These are phyloP conservation scores for Oplegnathus fasciatus DNA, from an alignment of 2,113 vertebrate genomes.

Conservation along the genomic window DNA sequence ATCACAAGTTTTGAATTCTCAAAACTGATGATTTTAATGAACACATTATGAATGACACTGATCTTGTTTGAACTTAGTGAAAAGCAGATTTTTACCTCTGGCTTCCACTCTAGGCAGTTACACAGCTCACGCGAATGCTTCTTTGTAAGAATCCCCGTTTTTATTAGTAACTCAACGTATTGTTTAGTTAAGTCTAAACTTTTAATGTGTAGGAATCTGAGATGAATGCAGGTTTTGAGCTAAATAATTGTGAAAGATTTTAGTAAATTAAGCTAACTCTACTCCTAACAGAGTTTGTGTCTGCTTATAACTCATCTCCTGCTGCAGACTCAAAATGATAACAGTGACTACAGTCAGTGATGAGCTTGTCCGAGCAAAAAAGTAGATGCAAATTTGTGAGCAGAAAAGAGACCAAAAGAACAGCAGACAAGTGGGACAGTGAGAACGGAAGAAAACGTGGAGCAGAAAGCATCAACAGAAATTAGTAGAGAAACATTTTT, in stretches of 20 bases:
- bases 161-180: neutral
- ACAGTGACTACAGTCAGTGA: neutral
- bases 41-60: neutral
- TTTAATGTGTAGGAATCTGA: neutral
- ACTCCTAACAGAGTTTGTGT: neutral
- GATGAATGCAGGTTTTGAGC: neutral
- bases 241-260: neutral
- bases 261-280: neutral
- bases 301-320: neutral
- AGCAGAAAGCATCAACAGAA: neutral
- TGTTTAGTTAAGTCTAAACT: neutral
- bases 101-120: neutral
- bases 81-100: neutral
- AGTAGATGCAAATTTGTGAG: neutral
- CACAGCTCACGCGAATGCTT: neutral
- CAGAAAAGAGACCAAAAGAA: neutral
- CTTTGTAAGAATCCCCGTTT: neutral
- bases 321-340: neutral
- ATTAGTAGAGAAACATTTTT: neutral
- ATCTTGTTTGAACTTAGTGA: neutral
- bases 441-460: neutral
- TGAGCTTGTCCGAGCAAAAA: neutral
- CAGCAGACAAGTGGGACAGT: neutral
- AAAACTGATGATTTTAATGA: neutral
- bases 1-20: neutral